phyloP scores from a whole-genome alignment of 2,113 vertebrate species.

The Pogonocichla stellata region DNA sequence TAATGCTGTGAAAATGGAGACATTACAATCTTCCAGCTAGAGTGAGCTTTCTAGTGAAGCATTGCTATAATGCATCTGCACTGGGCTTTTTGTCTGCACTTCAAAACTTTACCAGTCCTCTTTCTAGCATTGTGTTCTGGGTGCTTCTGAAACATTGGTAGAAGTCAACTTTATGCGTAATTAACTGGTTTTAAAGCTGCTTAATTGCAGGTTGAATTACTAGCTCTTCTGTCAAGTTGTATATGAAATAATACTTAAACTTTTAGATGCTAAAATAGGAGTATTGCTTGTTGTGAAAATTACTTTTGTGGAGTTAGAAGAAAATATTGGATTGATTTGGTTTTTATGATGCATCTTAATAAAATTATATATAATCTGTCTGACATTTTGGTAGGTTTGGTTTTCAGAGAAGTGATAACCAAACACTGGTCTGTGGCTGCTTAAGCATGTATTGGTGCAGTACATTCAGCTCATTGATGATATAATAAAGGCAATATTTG shows the following conservation, averaged over 20 bases:
- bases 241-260: background rate
- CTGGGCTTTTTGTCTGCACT: background rate
- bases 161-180: background rate
- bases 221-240: background rate
- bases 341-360: background rate
- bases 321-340: background rate
- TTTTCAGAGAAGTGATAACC: background rate
- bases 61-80: background rate
- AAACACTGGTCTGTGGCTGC: background rate
- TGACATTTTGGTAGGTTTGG: background rate
- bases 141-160: background rate
- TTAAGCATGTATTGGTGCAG: background rate
- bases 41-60: fast-evolving
- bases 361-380: background rate
- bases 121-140: background rate
- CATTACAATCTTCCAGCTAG: background rate
- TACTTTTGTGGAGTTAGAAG: background rate
- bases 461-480: background rate
- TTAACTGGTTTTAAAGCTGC: background rate
- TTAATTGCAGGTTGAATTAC: background rate
- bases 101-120: background rate
- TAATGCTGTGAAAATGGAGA: background rate
- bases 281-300: background rate
- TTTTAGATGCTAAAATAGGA: background rate
- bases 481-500: background rate